Evolutionary conservation across 1,140 invertebrate species (phyloP).

Genomic region (Brachionus manjavacas): DNA sequence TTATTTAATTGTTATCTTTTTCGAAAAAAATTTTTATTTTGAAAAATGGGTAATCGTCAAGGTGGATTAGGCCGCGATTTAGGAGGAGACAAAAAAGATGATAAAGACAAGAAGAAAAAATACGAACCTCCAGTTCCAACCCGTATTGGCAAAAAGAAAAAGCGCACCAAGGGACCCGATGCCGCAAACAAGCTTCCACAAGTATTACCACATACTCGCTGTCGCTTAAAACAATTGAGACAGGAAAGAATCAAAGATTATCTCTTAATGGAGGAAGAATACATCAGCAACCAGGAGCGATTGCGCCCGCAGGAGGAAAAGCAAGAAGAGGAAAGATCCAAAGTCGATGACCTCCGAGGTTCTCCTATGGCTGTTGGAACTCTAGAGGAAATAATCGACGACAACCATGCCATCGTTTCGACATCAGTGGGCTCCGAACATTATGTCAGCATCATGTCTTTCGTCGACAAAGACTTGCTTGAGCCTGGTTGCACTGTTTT

Average conservation of each 20-base stretch:
- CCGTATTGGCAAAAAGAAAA: conserved; percentile 95
- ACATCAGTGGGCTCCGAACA: conserved; percentile 99
- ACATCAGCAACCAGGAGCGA: conserved; percentile 94
- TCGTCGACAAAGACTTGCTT: conserved; percentile 98
- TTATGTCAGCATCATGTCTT: conserved; percentile 97
- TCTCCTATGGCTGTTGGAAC: conserved; percentile 99
- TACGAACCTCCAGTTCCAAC: conserved; percentile 98
- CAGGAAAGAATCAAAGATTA: conserved; percentile 98
- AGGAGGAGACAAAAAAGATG: conserved; percentile 41
- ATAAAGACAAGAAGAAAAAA: conserved; percentile 72
- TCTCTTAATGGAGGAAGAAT: conserved; percentile 97
- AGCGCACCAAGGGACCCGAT: conserved; percentile 91
- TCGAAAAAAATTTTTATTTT: background rate
- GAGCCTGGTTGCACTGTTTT: conserved; percentile 98
- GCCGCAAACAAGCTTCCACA: conserved; percentile 91
- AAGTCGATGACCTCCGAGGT: conserved; percentile 94
- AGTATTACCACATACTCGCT: conserved; percentile 92
- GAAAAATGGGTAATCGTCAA: conserved; percentile 40
- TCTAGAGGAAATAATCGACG: conserved; percentile 98
- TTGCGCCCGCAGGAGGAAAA: conserved; percentile 92
- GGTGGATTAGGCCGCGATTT: conserved; percentile 35
- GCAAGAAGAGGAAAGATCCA: conserved; percentile 74
- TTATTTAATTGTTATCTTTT: background rate
- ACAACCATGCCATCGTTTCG: conserved; percentile 99
- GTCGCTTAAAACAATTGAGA: conserved; percentile 88